A percentile compares a stretch with the other conserved stretches of the same genome.
Conservation (phyloP, 2,113 vertebrate species). For the Xyrauchen texanus region DNA sequence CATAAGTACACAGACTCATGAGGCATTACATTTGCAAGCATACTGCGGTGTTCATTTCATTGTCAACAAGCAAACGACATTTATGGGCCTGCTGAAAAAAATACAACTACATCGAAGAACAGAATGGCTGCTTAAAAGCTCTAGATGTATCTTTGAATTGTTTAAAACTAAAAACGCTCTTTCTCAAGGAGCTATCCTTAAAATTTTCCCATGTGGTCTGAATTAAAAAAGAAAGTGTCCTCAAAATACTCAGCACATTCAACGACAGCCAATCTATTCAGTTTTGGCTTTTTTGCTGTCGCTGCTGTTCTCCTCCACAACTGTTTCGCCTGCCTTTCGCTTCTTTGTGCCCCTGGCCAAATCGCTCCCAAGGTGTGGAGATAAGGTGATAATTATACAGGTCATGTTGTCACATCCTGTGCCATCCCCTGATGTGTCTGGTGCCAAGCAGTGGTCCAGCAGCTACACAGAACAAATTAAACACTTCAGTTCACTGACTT, state of each 20-base stretch:
- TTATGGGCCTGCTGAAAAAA: slow-evolving; percentile 38
- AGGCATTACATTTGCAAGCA: slow-evolving; percentile 3
- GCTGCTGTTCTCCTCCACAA: slow-evolving; percentile 78
- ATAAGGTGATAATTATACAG: slow-evolving; percentile 91
- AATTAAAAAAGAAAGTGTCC: slow-evolving; percentile 46
- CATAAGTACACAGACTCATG: slow-evolving; percentile 22
- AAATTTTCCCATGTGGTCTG: slow-evolving; percentile 49
- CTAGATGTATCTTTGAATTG: slow-evolving; percentile 7
- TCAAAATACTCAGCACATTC: slow-evolving; percentile 13
- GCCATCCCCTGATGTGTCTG: slow-evolving; percentile 96
- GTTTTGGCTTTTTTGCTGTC: slow-evolving; percentile 85
- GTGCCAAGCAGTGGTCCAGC: slow-evolving; percentile 95
- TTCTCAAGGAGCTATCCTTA: slow-evolving; percentile 53
- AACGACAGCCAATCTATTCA: slow-evolving; percentile 71
- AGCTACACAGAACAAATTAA: slow-evolving; percentile 71
- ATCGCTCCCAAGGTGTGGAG: slow-evolving; percentile 65
- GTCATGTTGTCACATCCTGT: slow-evolving; percentile 99
- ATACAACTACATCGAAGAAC: slow-evolving; percentile 42
- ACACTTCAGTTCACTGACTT: not conserved
- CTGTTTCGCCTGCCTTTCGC: slow-evolving; percentile 78
- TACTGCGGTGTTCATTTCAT: slow-evolving; percentile 22
- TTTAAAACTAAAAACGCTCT: slow-evolving; percentile 47
- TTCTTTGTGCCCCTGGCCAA: slow-evolving; percentile 78
- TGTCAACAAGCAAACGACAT: slow-evolving; percentile 34
- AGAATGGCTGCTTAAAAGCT: slow-evolving; percentile 46